phyloP scores from a whole-genome alignment of 2,113 vertebrate species.

The Spilogale gracilis region DNA sequence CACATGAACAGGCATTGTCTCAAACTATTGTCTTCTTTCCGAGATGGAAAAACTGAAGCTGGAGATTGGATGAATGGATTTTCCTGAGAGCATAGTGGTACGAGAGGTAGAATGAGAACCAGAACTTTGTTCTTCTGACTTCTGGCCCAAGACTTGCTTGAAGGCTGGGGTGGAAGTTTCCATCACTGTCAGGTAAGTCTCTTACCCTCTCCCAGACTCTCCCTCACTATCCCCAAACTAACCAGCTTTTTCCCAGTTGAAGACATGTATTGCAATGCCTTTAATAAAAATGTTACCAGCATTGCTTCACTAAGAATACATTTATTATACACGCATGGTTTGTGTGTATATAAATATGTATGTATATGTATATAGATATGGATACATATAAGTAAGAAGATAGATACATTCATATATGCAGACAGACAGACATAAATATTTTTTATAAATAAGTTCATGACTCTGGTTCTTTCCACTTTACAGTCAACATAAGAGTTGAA shows the following conservation, averaged over 20 bases:
- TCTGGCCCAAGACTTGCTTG: not conserved
- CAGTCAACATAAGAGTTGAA: not conserved
- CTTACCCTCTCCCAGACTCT: fast-evolving
- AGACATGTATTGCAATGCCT: not conserved
- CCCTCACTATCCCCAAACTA: not conserved
- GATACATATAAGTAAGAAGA: not conserved
- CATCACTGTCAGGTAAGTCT: not conserved
- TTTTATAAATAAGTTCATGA: not conserved
- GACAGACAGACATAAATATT: not conserved
- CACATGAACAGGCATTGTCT: not conserved
- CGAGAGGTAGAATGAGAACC: fast-evolving
- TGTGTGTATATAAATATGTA: not conserved
- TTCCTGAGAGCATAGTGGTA: not conserved
- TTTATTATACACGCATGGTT: not conserved
- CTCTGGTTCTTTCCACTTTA: not conserved
- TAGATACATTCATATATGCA: not conserved
- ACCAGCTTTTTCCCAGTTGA: not conserved
- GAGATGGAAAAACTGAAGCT: not conserved
- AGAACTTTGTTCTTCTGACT: not conserved
- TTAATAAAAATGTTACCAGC: not conserved
- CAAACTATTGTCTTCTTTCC: not conserved
- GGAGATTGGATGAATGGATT: not conserved
- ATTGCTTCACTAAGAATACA: not conserved
- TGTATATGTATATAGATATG: not conserved
- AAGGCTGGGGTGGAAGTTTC: not conserved